Conservation (phyloP, 2,888 invertebrate genomes). For the Callyntrura guangdongensis region DNA sequence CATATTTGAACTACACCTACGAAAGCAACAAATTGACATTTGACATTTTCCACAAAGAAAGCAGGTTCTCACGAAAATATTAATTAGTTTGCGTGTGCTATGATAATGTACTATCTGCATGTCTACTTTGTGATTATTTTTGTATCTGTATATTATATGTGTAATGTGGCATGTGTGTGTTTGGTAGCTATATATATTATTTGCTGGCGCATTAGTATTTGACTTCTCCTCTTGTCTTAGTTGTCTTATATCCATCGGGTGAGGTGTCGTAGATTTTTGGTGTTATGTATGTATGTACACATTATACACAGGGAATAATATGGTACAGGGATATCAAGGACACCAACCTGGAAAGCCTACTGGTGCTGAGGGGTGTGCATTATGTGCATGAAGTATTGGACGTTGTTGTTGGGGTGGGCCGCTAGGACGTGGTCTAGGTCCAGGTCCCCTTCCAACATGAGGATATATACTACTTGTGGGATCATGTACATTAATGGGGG, state of each 20-base stretch:
- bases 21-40: conserved; percentile 1
- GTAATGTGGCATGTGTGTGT: conserved; percentile 19
- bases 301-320: conserved; percentile 47
- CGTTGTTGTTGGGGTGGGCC: conserved; percentile 61
- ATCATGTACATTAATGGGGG: conserved; percentile 68
- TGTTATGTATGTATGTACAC: conserved; percentile 7
- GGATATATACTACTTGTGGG: conserved; percentile 41
- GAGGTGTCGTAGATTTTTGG: neutral
- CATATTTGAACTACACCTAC: conserved; percentile 16
- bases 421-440: conserved; percentile 78
- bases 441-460: conserved; percentile 69
- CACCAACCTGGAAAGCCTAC: conserved; percentile 79
- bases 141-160: neutral
- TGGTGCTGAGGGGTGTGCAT: conserved; percentile 58
- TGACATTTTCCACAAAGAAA: conserved; percentile 19
- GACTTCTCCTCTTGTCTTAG: too few relatives aligned
- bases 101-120: neutral
- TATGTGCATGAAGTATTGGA: conserved; percentile 76
- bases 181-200: neutral
- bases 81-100: conserved; percentile 13
- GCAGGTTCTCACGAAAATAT: neutral
- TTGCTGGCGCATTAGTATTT: neutral
- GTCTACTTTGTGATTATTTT: neutral
- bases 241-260: neutral
- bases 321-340: conserved; percentile 46